Base-by-base conservation (phyloP, 2,888 invertebrate genomes). In the Pristionchus fissidentatus region DNA sequence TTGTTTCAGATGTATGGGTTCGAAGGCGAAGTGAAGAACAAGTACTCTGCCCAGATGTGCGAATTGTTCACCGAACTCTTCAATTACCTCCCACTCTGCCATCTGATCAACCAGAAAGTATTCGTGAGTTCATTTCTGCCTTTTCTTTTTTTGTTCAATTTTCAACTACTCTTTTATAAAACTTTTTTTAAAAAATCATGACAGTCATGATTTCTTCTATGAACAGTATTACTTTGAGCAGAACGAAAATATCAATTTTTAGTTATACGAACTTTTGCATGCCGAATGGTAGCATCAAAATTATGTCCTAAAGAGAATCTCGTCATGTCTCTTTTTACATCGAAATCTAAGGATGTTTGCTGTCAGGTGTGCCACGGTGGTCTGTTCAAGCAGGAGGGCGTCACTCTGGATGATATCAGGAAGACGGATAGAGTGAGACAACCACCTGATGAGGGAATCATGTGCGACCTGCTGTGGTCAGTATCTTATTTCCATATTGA, bases 21-120 rank as follows among this genome's bases (percentile, higher is more conserved):
- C 94, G 96, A 97, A 87, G 99, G 98, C 1, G 99, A 99, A 94
- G 98, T 99, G 0, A 96, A 96, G 91, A 95, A 96, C 8, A 99
- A 99, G 93, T 99, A 93, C 93, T 95, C 96, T 0, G 94, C 95
- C 32, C 96, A 97, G 93, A 98, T 99, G 98, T 96, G 97, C 0
- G 96, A 97, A 87, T 94, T 98, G 77, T 99, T 99, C 94, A 98
- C 98, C 1, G 98, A 98, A 94, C 97, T 99, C 32, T 99, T 98
- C 94, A 98, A 98, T 93, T 97, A 96, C 95, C 94, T 99, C 87
- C 99, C 99, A 0, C 94, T 99, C 83, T 96, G 96, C 66, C 98
- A 99, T 93, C 96, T 97, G 93, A 95, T 99, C 92, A 98, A 98
- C 93, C 94, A 95, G 85, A 95, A 94, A 93, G 95, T 96, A 84